A percentile compares a stretch with the other conserved stretches of the same genome.
Conservation (phyloP, 2,888 invertebrate species). For the Drosophila aldrichi region DNA sequence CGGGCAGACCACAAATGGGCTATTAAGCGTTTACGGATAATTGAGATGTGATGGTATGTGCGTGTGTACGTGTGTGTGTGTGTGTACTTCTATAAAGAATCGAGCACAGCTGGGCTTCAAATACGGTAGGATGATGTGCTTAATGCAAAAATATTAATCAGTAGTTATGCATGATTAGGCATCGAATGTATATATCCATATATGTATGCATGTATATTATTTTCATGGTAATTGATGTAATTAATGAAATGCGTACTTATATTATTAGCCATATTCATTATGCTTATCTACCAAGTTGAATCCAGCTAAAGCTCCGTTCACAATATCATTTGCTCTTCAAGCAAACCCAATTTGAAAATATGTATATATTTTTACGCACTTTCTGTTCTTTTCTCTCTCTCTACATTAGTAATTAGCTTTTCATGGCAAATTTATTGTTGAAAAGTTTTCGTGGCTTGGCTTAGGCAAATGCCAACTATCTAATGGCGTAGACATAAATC, state of each 20-base stretch:
- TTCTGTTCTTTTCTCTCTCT: neutral
- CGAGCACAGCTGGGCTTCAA: neutral
- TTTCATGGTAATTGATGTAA: slow-evolving; percentile 1
- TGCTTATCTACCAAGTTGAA: neutral
- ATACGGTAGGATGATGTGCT: neutral
- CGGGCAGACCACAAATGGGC: slow-evolving; percentile 40
- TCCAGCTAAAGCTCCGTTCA: neutral
- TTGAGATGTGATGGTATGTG: slow-evolving; percentile 12
- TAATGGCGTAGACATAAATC: slow-evolving; percentile 1
- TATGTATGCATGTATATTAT: too few relatives aligned
- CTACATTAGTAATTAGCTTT: slow-evolving; percentile 21
- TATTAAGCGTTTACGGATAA: slow-evolving; percentile 46
- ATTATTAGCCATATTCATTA: neutral
- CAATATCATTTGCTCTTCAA: neutral
- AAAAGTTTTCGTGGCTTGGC: slow-evolving; percentile 14
- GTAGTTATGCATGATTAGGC: slow-evolving; percentile 14
- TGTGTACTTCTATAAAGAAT: slow-evolving; percentile 2
- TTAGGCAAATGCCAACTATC: slow-evolving; percentile 10
- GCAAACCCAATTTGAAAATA: too few relatives aligned
- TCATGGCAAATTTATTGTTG: slow-evolving; percentile 8
- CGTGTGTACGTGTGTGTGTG: neutral
- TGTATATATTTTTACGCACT: neutral
- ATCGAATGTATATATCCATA: neutral
- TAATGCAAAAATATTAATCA: slow-evolving; percentile 7
- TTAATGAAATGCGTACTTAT: neutral